Evolutionary conservation across 1,140 invertebrate species (phyloP), one percentile per base, ranked within the genome.

Genomic region (Danaus melanippus): DNA sequence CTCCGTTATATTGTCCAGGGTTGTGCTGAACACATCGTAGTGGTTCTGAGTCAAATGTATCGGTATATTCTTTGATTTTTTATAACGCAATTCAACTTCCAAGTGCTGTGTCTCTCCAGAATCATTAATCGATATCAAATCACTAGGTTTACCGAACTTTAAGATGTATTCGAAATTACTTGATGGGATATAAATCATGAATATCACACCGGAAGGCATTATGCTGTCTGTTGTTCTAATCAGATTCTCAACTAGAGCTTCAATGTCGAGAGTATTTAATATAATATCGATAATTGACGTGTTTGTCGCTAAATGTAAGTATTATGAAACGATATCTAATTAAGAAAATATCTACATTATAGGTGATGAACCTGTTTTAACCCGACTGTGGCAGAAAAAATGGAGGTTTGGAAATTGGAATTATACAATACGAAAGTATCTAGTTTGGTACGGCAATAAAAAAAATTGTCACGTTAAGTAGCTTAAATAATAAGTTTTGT

Each of bases 131-230:
- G 66, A 45, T 40, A 83, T 58, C 8, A 76, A 50, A 12, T 79
- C 73, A 57, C 66, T 82, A 10, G 73, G 70, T 60, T 79, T 83
- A 0, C 83, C 80, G 52, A 77, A 84, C 64, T 71, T 79, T 9
- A 86, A 48, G 7, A 81, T 60, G 60, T 84, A 71, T 58, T 86
- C 83, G 42, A 73, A 80, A 54, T 74, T 81, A 46, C 78, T 83
- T 15, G 76, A 71, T 1, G 83, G 83, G 39, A 86, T 86, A 43
- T 69, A 81, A 15, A 86, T 60, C 6, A 84, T 46, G 49, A 86
- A 86, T 45, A 84, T 67, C 0, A 86, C 83, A 12, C 80, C 79
- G 7, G 77, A 70, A 46, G 76, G 74, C 76, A 81, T 80, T 61
- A 57, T 69, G 21, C 10, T 50, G 9, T 60, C 11, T 46, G 42